phyloP scores from a whole-genome alignment of 2,797 vertebrate species.

The Scolopax rusticola region DNA sequence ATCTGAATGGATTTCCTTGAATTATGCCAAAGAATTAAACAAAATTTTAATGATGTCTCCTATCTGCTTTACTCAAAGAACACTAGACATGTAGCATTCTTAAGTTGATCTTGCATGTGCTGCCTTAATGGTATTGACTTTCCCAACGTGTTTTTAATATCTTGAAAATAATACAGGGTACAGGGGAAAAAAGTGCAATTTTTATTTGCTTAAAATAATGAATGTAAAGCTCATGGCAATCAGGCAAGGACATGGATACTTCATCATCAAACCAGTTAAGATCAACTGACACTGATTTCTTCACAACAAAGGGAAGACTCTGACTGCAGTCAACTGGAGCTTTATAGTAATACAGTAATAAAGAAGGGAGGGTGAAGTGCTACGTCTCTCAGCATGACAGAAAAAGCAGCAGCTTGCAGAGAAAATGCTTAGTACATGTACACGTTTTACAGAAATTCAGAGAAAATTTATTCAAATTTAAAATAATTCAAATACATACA shows the following conservation, averaged over 20 bases:
- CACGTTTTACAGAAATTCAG: neutral
- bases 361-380: neutral
- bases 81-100: neutral
- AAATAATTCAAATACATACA: neutral
- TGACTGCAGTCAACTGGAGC: neutral
- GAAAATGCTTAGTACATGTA: neutral
- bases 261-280: neutral
- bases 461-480: neutral
- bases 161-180: neutral
- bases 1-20: conserved; percentile 64
- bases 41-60: conserved; percentile 13
- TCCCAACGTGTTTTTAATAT: neutral
- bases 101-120: neutral
- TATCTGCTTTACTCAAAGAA: neutral
- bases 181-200: neutral
- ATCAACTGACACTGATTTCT: neutral
- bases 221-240: neutral
- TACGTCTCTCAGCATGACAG: neutral
- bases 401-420: neutral
- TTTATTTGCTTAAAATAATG: neutral
- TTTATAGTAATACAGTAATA: neutral
- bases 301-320: neutral
- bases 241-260: neutral
- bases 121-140: neutral
- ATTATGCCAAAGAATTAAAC: conserved; percentile 59